Evolutionary conservation across 2,113 vertebrate species (phyloP), one percentile per base, ranked within the genome.

Genomic region (Oreocharis arfaki): DNA sequence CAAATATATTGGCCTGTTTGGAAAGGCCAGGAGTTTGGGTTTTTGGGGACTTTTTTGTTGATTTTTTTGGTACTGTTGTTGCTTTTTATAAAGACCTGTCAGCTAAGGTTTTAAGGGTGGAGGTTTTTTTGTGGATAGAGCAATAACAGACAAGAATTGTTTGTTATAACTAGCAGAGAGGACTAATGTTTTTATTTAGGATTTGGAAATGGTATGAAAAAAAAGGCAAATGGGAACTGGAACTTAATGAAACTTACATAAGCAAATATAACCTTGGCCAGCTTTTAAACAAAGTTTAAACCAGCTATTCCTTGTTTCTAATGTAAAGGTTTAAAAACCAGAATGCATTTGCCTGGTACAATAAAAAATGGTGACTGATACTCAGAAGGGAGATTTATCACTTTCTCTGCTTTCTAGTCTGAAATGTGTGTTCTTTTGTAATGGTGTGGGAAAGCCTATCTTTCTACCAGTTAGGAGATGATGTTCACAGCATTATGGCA

Each of bases 241-340:
- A 97, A 97, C 97, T 96, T 97, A 97, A 97, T 95, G 91, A 96
- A 90, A 82, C 84, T 97, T 97, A 95, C 97, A 97, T 93, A 97
- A 97, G 85, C 68, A 96, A 92, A 93, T 95, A 93, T 84, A 94
- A 85, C 85, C 95, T 90, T 49, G 35, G 27, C 79, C 78, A 95
- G 84, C 84, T 94, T 96, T 97, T 93, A 96, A 97, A 95, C 33
- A 64, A 79, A 50, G 35, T 89, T 94, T 90, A 95, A 96, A 68
- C 67, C 76, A 92, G 47, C n/a, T 93, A 65, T 69, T 95, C 60
- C 56, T 97, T 74, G 11, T 91, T 91, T 90, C 84, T 97, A 95
- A 97, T 97, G 95, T 92, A 84, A 94, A 96, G 80, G 46, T 90
- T 81, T 97, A 86, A 95, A 96, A 95, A 59, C 1, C n/a, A 85